Conservation (phyloP, 2,888 invertebrate genomes). For the Junonia oenone region DNA sequence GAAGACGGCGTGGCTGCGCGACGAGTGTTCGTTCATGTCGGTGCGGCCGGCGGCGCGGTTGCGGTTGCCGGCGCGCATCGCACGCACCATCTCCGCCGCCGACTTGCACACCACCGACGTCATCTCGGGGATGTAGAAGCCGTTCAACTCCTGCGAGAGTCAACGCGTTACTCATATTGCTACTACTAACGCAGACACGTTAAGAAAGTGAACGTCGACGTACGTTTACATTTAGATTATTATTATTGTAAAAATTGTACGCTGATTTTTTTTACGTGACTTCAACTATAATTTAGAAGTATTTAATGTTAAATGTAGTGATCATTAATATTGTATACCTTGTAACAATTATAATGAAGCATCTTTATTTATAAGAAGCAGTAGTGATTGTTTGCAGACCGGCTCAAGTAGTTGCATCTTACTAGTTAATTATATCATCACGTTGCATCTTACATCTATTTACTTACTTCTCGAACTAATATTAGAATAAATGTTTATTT, state of each 20-base stretch:
- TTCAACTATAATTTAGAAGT: too few species aligned
- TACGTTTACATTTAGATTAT: background rate
- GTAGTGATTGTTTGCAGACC: slow-evolving; percentile 6
- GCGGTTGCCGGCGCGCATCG: slow-evolving; percentile 95
- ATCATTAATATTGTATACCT: background rate
- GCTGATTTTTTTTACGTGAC: too few species aligned
- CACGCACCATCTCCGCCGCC: slow-evolving; percentile 93
- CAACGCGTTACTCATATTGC: background rate
- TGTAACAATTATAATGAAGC: background rate
- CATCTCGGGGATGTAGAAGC: slow-evolving; percentile 97
- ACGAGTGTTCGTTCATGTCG: slow-evolving; percentile 99
- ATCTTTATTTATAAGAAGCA: background rate
- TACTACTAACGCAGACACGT: background rate
- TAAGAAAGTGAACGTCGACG: background rate
- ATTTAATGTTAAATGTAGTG: background rate
- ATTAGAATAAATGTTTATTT: slow-evolving; percentile 3
- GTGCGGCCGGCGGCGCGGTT: slow-evolving; percentile 97
- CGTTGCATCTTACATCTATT: background rate
- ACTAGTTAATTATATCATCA: slow-evolving; percentile 3
- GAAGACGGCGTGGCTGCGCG: slow-evolving; percentile 98
- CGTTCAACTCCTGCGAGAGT: slow-evolving; percentile 76
- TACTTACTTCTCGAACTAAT: background rate
- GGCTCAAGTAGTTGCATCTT: background rate
- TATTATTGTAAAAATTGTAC: background rate
- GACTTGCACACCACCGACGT: slow-evolving; percentile 97